phyloP scores from a whole-genome alignment of 2,797 vertebrate genomes.

The Poecilia gillii region DNA sequence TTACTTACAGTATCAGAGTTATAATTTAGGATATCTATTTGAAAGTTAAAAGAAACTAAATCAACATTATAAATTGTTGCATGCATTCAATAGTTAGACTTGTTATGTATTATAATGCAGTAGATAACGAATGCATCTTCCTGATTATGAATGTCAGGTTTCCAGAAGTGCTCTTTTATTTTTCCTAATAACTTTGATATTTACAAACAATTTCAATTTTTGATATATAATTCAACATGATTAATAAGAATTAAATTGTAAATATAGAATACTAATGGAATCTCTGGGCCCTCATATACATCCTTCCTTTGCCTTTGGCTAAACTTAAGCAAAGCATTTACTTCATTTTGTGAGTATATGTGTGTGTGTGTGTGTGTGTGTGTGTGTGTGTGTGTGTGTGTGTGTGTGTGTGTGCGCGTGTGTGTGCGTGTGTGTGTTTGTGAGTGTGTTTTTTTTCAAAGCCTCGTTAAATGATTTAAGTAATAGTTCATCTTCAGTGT shows the following conservation, averaged over 20 bases:
- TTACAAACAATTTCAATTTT: neutral
- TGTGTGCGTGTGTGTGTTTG: no score
- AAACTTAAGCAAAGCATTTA: neutral
- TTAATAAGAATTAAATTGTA: neutral
- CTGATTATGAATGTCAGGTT: neutral
- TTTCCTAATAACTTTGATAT: neutral
- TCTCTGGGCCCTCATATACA: neutral
- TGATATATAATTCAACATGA: neutral
- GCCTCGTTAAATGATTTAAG: neutral
- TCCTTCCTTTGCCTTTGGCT: neutral
- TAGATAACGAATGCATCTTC: neutral
- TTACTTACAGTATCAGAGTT: neutral
- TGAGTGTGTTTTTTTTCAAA: no score
- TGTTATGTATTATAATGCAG: neutral
- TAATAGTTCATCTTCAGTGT: neutral
- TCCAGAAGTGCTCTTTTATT: neutral
- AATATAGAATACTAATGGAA: neutral
- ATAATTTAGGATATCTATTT: neutral
- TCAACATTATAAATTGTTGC: neutral
- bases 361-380: no score
- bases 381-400: no score
- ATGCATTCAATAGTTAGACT: neutral
- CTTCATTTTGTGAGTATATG: neutral
- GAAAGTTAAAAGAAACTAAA: neutral
- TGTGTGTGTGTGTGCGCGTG: neutral